phyloP scores from a whole-genome alignment of 2,888 invertebrate species.

The Priocnemis perturbator region DNA sequence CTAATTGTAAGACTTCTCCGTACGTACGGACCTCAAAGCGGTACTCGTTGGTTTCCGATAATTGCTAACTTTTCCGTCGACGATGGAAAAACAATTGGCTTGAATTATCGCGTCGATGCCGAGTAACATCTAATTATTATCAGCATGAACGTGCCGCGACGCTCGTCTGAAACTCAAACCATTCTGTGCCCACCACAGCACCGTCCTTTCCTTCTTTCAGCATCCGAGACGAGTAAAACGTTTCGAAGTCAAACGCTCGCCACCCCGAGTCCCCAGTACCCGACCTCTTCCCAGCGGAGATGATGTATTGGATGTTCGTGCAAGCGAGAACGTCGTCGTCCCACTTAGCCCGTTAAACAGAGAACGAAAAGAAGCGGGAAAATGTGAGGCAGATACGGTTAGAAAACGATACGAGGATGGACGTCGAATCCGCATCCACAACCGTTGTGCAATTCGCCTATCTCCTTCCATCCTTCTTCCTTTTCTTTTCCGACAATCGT shows the following conservation, averaged over 20 bases:
- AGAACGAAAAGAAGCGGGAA: not conserved
- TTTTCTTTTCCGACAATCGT: no score
- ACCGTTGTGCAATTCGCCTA: no score
- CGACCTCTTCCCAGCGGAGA: not conserved
- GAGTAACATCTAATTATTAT: slow-evolving; percentile 59
- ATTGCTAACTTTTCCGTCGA: slow-evolving; percentile 42
- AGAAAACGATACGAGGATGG: not conserved
- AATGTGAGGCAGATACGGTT: not conserved
- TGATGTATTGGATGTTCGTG: slow-evolving; percentile 13
- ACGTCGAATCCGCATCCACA: not conserved
- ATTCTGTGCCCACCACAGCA: no score
- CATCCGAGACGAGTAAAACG: not conserved
- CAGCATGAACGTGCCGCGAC: slow-evolving; percentile 10
- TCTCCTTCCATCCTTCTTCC: no score
- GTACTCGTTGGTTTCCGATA: slow-evolving; percentile 35
- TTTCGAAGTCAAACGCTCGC: not conserved
- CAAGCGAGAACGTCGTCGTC: not conserved
- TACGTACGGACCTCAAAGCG: not conserved
- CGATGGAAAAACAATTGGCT: slow-evolving; percentile 56
- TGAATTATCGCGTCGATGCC: slow-evolving; percentile 56
- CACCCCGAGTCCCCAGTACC: not conserved
- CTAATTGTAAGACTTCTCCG: not conserved
- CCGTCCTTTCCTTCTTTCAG: not conserved
- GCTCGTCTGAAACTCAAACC: no score
- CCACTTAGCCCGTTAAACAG: not conserved